Percentiles rank a stretch among this genome's conserved stretches.
Evolutionary conservation across 2,888 invertebrate species (phyloP).

Genomic region (Ophraella communa): DNA sequence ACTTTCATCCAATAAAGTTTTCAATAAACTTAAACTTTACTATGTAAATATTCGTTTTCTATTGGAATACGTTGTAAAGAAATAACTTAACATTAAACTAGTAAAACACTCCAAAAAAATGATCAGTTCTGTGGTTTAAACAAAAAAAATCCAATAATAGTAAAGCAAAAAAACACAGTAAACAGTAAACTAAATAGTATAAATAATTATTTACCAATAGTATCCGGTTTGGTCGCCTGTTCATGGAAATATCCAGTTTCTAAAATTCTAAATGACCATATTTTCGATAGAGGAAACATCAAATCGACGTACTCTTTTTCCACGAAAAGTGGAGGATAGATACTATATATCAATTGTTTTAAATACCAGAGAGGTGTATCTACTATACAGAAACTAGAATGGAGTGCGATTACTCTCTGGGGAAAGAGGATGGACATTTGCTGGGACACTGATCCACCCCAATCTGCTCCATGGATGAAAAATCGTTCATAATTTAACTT

Average conservation of each 20-base stretch:
- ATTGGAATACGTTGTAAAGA: too few relatives aligned
- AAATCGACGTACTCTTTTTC: conserved; percentile 57
- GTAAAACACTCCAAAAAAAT: too few relatives aligned
- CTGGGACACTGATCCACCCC: conserved; percentile 73
- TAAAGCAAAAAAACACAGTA: too few relatives aligned
- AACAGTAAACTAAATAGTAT: too few relatives aligned
- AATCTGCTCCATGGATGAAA: conserved; percentile 82
- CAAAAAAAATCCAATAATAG: too few relatives aligned
- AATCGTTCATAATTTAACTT: conserved; percentile 71
- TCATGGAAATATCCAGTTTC: conserved; percentile 75
- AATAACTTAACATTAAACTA: too few relatives aligned
- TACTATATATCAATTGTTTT: conserved; percentile 30
- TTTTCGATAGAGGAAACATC: conserved; percentile 63
- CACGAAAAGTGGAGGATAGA: conserved; percentile 55
- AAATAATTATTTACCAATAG: conserved; percentile 68
- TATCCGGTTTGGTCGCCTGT: conserved; percentile 89
- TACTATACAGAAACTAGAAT: conserved; percentile 63
- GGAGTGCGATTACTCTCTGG: conserved; percentile 64
- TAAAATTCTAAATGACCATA: conserved; percentile 57
- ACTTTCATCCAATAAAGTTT: too few relatives aligned
- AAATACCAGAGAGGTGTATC: conserved; percentile 21
- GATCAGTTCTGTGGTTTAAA: too few relatives aligned
- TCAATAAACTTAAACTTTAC: too few relatives aligned
- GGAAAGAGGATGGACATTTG: conserved; percentile 71
- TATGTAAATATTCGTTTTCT: too few relatives aligned